A percentile compares a stretch with the other conserved stretches of the same genome.
These are phyloP conservation scores for Ceratosolen fusciceps DNA, from an alignment of 1,140 invertebrate species.

Conservation along the genomic window DNA sequence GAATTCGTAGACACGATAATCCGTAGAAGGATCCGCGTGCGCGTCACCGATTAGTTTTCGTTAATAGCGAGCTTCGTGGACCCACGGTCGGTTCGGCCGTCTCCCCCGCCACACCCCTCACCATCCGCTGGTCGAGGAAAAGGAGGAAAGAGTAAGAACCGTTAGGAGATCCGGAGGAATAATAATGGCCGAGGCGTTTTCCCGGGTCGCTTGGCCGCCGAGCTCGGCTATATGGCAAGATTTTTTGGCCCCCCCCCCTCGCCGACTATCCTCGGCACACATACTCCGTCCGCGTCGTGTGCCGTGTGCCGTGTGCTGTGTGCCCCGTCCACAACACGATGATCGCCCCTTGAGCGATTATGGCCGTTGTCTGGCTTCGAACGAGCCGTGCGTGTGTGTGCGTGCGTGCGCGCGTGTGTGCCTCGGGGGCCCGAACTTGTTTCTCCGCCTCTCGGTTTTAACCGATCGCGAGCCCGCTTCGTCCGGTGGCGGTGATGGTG, in stretches of 20 bases:
- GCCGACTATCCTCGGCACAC: conserved; percentile 1
- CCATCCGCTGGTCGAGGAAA: background rate
- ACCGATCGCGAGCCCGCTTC: conserved; percentile 1
- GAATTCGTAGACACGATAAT: too few species aligned
- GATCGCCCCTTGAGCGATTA: conserved; percentile 9
- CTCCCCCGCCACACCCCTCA: background rate
- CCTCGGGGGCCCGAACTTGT: conserved; percentile 33
- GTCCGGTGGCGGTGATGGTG: too few species aligned
- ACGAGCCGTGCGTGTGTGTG: too few species aligned
- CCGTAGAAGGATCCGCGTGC: too few species aligned
- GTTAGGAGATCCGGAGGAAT: background rate
- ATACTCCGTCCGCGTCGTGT: background rate
- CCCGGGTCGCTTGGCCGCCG: background rate
- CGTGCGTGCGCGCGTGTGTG: background rate
- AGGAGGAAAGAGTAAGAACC: background rate
- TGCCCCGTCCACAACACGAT: too few species aligned
- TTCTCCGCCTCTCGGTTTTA: conserved; percentile 13
- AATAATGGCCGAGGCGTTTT: background rate
- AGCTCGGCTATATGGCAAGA: background rate
- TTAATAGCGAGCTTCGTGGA: too few species aligned
- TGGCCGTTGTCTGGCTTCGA: conserved; percentile 6
- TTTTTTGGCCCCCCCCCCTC: background rate
- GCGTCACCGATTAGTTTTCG: too few species aligned
- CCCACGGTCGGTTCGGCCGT: background rate
- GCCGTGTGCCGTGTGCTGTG: background rate